Evolutionary conservation across 2,797 vertebrate species (phyloP), one percentile per base, ranked within the genome.

Genomic region (Danio aesculapii): DNA sequence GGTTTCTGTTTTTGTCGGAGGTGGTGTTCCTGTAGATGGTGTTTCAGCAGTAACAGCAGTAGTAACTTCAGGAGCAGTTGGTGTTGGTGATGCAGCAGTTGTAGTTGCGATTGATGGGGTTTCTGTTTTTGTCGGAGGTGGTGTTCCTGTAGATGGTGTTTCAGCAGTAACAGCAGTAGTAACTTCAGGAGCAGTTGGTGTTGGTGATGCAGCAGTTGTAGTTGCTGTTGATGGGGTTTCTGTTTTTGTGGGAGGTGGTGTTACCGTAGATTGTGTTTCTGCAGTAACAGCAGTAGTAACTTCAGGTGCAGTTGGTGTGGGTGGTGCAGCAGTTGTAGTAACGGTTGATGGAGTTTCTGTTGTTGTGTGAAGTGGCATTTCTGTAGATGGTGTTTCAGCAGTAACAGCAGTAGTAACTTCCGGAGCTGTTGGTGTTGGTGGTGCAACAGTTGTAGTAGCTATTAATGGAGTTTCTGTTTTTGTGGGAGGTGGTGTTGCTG

Each of bases 261-360:
- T 47, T n/a, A 1, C 16, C 3, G 39, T 62, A 1, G 2, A 47
- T 19, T 43, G 64, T 17, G 64, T 67, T 47, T 19, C 0, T 41
- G 30, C 13, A 62, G 61, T 62, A 64, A 70, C 14, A 21, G 62
- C 52, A 39, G 46, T 64, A 30, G 8, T 59, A 53, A 64, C 64
- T 17, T 0, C 10, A 14, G 58, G 21, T 12, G 58, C 30, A 1
- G 30, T 30, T 30, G 30, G 30, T 30, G 30, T 30, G 1, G 30
- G 30, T 30, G 30, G 30, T 8, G 12, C 12, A 12, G 47, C 47
- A 8, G 47, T 8, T 19, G 6, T n/a, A 21, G 47, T 49, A 49
- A 12, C 7, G 7, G 47, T 49, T 49, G 47, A 49, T 49, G 47
- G 17, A 19, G 17, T 6, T 44, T 44, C 6, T 44, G 64, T 11